Base-by-base conservation (phyloP, 2,888 invertebrate genomes). In the Xanthostigma xanthostigma region DNA sequence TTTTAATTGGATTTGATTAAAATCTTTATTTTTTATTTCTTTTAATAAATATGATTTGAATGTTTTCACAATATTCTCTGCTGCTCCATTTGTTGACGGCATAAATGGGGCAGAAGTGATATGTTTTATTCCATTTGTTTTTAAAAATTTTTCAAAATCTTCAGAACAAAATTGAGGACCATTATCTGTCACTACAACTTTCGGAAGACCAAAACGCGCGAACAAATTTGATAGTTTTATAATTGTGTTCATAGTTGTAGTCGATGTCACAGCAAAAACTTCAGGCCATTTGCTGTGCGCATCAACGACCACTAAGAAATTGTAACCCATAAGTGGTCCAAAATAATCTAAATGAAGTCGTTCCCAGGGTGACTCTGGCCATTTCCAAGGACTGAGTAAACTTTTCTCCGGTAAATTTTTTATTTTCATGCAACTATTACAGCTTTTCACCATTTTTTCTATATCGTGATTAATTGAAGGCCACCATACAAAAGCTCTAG, bases 81-180 rank as follows among this genome's bases (percentile, higher is more conserved):
- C 57, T 43, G 49, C 45, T 9, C 58, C 57, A 45, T 60, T 59
- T 17, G 54, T 55, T 17, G 52, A 49, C 8, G 57, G 53, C 35
- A 55, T 54, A 38, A 54, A 59, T 4, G 57, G 54, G 11, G 58
- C 50, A 33, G 50, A 51, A 17, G 51, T 54, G 8, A 57, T 45
- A 37, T 56, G 57, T 37, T 53, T 52, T 12, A 60, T 57, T n/a
- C 55, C 56, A 41, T 53, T 51, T 39, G 45, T 42, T 4, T 40
- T 36, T 43, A 54, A 55, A 53, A 58, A 56, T 9, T 39, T 8
- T 50, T 56, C 49, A 40, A 58, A 55, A 45, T 55, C 50, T 8
- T 46, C 49, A 12, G 58, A 54, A 17, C 44, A 41, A 40, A 56
- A 54, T 46, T 51, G 48, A 36, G 42, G 36, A 6, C 53, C 57